These are phyloP conservation scores for Scelioninae gen. 1 DNA, from an alignment of 2,888 invertebrate species.

Conservation along the genomic window DNA sequence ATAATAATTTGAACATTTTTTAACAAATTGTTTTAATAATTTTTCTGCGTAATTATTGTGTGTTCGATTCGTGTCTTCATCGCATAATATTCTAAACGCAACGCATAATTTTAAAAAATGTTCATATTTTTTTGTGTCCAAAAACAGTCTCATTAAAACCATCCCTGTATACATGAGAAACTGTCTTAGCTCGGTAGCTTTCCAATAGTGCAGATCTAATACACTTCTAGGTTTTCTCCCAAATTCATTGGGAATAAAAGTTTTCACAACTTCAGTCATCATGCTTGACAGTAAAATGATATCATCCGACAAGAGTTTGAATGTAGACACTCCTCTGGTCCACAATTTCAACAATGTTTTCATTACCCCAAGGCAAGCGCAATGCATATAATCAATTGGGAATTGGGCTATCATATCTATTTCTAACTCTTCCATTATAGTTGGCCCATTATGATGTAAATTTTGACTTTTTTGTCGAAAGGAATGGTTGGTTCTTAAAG, in stretches of 20 bases:
- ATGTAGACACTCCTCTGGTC: background rate
- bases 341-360: conserved; percentile 26
- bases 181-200: conserved; percentile 72
- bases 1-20: no score
- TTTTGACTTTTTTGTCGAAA: background rate
- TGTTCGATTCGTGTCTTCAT: no score
- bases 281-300: background rate
- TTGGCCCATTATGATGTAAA: background rate
- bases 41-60: no score
- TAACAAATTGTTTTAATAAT: no score
- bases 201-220: conserved; percentile 57
- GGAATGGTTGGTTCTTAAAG: background rate
- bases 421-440: background rate
- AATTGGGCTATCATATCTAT: background rate
- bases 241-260: conserved; percentile 26
- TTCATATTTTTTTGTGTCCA: conserved; percentile 1
- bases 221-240: conserved; percentile 16
- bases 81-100: background rate
- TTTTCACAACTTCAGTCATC: conserved; percentile 1
- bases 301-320: background rate
- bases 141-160: background rate
- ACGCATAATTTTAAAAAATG: conserved; percentile 72
- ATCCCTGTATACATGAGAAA: conserved; percentile 1
- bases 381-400: conserved; percentile 1
- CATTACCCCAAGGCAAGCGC: conserved; percentile 23